Conservation (phyloP, 2,113 vertebrate species). For the Pungitius pungitius region DNA sequence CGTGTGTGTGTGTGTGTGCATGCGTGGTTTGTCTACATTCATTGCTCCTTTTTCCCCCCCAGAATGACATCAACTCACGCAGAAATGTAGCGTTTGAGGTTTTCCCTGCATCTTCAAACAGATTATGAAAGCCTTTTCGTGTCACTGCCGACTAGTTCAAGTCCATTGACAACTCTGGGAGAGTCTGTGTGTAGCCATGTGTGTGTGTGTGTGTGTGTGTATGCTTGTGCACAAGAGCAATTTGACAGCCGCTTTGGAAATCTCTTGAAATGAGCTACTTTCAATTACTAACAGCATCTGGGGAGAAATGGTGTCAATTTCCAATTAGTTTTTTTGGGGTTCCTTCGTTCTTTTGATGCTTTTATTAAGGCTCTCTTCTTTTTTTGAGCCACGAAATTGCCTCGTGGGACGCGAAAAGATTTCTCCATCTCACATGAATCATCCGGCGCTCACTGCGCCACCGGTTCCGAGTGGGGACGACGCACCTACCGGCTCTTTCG, state of each 20-base stretch:
- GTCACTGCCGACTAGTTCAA: slow-evolving; percentile 42
- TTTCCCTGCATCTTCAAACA: slow-evolving; percentile 52
- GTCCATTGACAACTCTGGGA: slow-evolving; percentile 25
- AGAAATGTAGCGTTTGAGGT: slow-evolving; percentile 27
- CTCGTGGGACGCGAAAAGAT: slow-evolving; percentile 14
- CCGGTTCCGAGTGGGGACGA: not conserved
- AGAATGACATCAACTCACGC: slow-evolving; percentile 22
- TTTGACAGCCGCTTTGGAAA: slow-evolving; percentile 30
- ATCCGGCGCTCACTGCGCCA: slow-evolving; percentile 26
- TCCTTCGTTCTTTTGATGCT: slow-evolving; percentile 9
- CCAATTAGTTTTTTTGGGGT: slow-evolving; percentile 2
- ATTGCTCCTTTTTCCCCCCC: not conserved
- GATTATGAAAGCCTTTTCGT: slow-evolving; percentile 52
- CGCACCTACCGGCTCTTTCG: not conserved
- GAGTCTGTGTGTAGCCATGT: not conserved
- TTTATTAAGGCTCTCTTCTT: slow-evolving; percentile 44
- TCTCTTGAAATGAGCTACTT: slow-evolving; percentile 29
- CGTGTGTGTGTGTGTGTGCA: not conserved
- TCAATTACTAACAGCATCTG: slow-evolving; percentile 33
- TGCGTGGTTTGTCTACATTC: slow-evolving; percentile 20
- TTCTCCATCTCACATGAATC: slow-evolving; percentile 26
- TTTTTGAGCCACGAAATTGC: slow-evolving; percentile 31
- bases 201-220: not conserved
- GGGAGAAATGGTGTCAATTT: slow-evolving; percentile 34
- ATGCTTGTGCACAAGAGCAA: not conserved